These are phyloP conservation scores for Ophioninae sp. DNA, from an alignment of 2,888 invertebrate genomes.

Conservation along the genomic window DNA sequence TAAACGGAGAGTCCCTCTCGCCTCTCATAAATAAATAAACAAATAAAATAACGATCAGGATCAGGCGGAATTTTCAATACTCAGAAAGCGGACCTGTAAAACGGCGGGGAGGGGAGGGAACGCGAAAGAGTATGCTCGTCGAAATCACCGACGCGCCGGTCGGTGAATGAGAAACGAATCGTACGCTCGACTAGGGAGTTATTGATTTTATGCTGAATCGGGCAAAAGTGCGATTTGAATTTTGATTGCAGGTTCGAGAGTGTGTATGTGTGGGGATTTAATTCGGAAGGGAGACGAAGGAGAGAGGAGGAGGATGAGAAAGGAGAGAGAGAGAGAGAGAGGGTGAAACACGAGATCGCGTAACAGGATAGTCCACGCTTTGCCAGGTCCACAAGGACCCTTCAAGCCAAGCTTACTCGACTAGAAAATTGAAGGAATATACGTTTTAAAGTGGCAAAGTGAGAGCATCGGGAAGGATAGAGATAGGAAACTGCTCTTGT, in stretches of 20 bases:
- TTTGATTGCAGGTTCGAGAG: slow-evolving; percentile 77
- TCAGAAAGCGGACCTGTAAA: not conserved
- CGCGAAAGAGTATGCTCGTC: not conserved
- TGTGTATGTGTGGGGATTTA: slow-evolving; percentile 16
- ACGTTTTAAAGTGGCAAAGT: slow-evolving; percentile 77
- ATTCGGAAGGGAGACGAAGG: slow-evolving; percentile 32
- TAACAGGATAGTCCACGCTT: slow-evolving; percentile 82
- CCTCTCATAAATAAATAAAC: no score
- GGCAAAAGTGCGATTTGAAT: slow-evolving; percentile 81
- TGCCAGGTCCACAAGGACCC: slow-evolving; percentile 79
- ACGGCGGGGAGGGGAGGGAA: no score
- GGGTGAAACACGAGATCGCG: slow-evolving; percentile 78
- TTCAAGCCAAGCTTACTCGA: slow-evolving; percentile 78
- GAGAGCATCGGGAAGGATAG: slow-evolving; percentile 66
- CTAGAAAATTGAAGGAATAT: slow-evolving; percentile 81
- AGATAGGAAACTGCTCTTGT: no score
- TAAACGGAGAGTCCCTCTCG: not conserved
- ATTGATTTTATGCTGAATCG: slow-evolving; percentile 80
- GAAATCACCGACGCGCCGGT: not conserved
- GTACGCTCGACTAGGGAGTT: slow-evolving; percentile 66
- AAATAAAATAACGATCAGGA: no score
- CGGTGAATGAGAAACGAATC: not conserved
- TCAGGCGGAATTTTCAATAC: slow-evolving; percentile 59
- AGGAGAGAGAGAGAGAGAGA: slow-evolving; percentile 29
- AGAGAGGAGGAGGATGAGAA: slow-evolving; percentile 12